Percentiles rank a stretch among this genome's conserved stretches.
Conservation (phyloP, 2,888 invertebrate species). For the Tinea trinotella region DNA sequence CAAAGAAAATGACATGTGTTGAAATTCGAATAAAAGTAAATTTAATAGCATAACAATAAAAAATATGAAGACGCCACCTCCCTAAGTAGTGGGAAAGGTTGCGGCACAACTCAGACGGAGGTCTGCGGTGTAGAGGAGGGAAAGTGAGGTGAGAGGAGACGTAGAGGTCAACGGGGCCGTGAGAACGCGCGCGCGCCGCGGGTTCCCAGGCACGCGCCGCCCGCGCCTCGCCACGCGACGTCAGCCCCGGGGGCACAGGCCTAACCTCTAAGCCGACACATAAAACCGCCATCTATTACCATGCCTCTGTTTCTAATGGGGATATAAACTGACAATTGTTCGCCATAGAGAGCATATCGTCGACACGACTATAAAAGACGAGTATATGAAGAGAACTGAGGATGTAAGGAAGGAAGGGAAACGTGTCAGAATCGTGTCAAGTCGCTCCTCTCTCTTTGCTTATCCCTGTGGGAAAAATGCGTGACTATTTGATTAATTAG, state of each 20-base stretch:
- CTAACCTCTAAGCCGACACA: constrained; percentile 8
- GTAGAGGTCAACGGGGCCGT: constrained; percentile 46
- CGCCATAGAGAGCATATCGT: no score
- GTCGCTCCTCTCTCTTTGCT: no score
- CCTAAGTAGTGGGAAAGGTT: background rate
- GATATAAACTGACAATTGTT: no score
- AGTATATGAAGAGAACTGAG: no score
- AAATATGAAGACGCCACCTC: background rate
- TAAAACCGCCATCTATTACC: background rate
- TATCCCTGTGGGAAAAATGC: no score
- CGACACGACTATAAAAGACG: no score
- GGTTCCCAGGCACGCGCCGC: constrained; percentile 52
- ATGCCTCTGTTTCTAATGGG: background rate
- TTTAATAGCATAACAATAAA: no score
- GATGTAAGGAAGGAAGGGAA: no score
- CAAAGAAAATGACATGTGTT: no score
- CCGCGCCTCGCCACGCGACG: constrained; percentile 39
- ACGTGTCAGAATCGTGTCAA: no score
- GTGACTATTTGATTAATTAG: no score
- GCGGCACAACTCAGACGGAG: constrained; percentile 1
- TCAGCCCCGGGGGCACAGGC: constrained; percentile 26
- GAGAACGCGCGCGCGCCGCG: constrained; percentile 65
- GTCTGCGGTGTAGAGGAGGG: constrained; percentile 26
- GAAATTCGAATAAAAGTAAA: no score
- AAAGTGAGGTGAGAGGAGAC: constrained; percentile 26